A percentile compares a stretch with the other conserved stretches of the same genome.
These are phyloP conservation scores for Trematomus loennbergii DNA, from an alignment of 2,113 vertebrate species.

Conservation along the genomic window DNA sequence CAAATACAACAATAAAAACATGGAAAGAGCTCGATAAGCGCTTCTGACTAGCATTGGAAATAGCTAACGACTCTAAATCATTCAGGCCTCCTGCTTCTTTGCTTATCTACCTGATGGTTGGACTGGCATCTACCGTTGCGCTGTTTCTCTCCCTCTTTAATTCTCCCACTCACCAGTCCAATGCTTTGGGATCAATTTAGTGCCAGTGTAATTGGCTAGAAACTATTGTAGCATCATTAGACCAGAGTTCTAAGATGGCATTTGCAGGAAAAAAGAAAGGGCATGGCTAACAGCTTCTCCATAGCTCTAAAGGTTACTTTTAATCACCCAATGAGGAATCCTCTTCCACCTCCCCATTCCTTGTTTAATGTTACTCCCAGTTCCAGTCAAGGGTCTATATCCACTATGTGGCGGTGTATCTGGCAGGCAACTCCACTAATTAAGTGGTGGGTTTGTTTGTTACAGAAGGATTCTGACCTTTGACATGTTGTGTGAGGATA, in stretches of 20 bases:
- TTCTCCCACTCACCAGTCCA: constrained; percentile 62
- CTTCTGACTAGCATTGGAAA: constrained; percentile 19
- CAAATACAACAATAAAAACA: neutral
- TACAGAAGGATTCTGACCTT: constrained; percentile 56
- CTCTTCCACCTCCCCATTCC: constrained; percentile 52
- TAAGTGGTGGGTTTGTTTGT: constrained; percentile 71
- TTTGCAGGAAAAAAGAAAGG: constrained; percentile 84
- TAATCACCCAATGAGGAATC: constrained; percentile 86
- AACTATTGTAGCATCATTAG: constrained; percentile 87
- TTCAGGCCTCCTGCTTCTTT: constrained; percentile 22
- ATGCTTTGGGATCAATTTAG: constrained; percentile 84
- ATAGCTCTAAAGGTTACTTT: constrained; percentile 87
- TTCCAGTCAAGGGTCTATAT: constrained; percentile 54
- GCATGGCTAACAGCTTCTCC: constrained; percentile 85
- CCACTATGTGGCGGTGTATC: constrained; percentile 39
- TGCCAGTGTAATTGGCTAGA: constrained; percentile 84
- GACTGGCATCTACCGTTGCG: constrained; percentile 54
- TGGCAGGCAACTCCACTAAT: constrained; percentile 65
- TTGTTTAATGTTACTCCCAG: constrained; percentile 57
- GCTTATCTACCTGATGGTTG: constrained; percentile 41
- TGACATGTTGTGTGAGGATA: constrained; percentile 57
- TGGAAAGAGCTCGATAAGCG: constrained; percentile 15
- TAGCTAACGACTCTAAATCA: constrained; percentile 58
- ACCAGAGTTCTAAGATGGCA: constrained; percentile 83
- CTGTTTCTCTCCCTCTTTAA: constrained; percentile 32